A percentile compares a stretch with the other conserved stretches of the same genome.
Evolutionary conservation across 2,888 invertebrate genomes (phyloP).

Genomic region (Spodoptera littoralis): DNA sequence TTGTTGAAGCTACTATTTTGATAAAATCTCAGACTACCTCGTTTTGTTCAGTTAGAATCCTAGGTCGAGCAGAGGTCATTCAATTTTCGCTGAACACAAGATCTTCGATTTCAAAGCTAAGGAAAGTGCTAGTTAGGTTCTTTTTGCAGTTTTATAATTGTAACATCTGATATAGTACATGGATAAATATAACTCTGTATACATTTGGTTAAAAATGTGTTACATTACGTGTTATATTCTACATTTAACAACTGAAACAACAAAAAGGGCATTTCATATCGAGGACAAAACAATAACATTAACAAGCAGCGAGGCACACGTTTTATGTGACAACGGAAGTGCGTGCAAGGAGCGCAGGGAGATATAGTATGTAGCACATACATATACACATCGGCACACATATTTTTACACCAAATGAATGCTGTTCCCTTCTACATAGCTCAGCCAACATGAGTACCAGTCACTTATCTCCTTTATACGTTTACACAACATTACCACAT

Average conservation of each 20-base stretch:
- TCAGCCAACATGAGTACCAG: conserved; percentile 43
- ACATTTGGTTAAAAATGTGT: neutral
- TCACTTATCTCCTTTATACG: conserved; percentile 62
- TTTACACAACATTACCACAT: conserved; percentile 68
- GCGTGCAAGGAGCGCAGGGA: conserved; percentile 39
- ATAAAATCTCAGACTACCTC: no score
- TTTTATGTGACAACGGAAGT: conserved; percentile 49
- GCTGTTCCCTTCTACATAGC: conserved; percentile 32
- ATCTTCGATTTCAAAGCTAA: no score
- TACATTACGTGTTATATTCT: neutral
- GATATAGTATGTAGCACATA: conserved; percentile 6
- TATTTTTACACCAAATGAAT: conserved; percentile 46
- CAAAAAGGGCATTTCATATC: conserved; percentile 17
- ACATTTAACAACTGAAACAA: neutral
- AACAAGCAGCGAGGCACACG: conserved; percentile 29
- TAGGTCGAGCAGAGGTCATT: no score
- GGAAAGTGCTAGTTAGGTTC: no score
- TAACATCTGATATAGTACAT: no score
- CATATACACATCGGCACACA: conserved; percentile 1
- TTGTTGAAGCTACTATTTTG: no score
- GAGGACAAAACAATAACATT: conserved; percentile 37
- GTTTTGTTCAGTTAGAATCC: no score
- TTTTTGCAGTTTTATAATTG: no score
- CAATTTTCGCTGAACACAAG: neutral
- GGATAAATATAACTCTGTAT: no score